A percentile compares a stretch with the other conserved stretches of the same genome.
Evolutionary conservation across 2,113 vertebrate genomes (phyloP).

Genomic region (Pleuronectes platessa): DNA sequence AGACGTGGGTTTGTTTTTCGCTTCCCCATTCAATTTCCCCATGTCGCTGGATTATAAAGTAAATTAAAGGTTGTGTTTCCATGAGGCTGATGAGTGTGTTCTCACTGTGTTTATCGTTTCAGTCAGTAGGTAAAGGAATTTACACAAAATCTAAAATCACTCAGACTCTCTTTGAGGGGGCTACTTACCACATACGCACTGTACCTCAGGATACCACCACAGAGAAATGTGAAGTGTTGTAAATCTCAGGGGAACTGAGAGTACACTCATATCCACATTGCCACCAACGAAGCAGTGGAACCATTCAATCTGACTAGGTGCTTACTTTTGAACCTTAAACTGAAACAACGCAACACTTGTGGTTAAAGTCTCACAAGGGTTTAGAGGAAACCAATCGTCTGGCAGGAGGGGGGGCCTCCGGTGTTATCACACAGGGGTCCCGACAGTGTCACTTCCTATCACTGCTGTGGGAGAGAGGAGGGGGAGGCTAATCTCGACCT

Average conservation of each 20-base stretch:
- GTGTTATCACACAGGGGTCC: constrained; percentile 54
- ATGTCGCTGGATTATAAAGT: too few species aligned
- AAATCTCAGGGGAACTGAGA: constrained; percentile 47
- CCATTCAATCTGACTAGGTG: constrained; percentile 36
- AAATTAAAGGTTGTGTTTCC: neutral
- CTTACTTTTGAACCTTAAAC: neutral
- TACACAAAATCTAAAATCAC: constrained; percentile 26
- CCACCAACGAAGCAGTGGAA: constrained; percentile 35
- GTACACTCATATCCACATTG: constrained; percentile 5
- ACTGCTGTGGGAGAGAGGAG: constrained; percentile 20
- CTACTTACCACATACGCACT: neutral
- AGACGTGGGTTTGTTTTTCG: too few species aligned
- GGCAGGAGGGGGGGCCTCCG: constrained; percentile 20
- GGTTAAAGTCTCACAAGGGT: constrained; percentile 22
- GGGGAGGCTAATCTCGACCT: neutral
- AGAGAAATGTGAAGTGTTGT: neutral
- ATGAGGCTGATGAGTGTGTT: constrained; percentile 1
- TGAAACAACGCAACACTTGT: constrained; percentile 54
- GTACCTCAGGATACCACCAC: neutral
- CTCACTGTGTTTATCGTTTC: neutral
- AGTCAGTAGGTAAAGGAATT: neutral
- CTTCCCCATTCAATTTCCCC: too few species aligned
- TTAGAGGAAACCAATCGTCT: constrained; percentile 62
- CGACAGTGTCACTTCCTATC: constrained; percentile 72
- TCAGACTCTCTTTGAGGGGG: constrained; percentile 27